Evolutionary conservation across 1,140 invertebrate species (phyloP), one percentile per base, ranked within the genome.

Genomic region (Uloborus diversus): DNA sequence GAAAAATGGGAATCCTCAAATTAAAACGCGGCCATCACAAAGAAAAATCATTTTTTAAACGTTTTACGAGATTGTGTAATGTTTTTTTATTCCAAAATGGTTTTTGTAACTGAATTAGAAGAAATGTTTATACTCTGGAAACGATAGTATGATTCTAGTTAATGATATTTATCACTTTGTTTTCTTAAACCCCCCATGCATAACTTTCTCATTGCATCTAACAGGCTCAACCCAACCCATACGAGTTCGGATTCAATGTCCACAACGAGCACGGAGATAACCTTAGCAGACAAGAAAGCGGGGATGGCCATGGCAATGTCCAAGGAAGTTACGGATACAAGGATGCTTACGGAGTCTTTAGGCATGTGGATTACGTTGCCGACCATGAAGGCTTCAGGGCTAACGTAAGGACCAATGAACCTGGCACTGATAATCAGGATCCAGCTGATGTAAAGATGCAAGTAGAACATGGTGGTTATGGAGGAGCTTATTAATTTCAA

Each of bases 321-420:
- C 81, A 79, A 53, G 83, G 83, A 2, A 70, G 57, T 14, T 84
- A 84, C 75, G 79, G 64, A 7, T 83, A 81, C 69, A 80, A 49
- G 11, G 83, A 84, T 37, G 35, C 82, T 13, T 64, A 82, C 37
- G 83, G 83, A 25, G 59, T 82, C 28, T 78, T 64, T 27, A 62
- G 83, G n/a, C 70, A 79, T 30, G 83, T 84, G 7, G 78, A 83
- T 23, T 83, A 83, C 64, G 81, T 70, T 14, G 83, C 83, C 51
- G 82, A 83, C 35, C 65, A 73, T 28, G 32, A 80, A 23, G 83
- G 83, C 28, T 83, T 83, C 78, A 68, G 76, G 11, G 83, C 82
- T 53, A 75, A 71, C 7, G 78, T 83, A 11, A 80, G 82, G 35
- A 82, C 82, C 65, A 83, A 83, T 56, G 82, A 83, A 49, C 82